These are phyloP conservation scores for Lepidonotus clava DNA, from an alignment of 2,888 invertebrate species.

Conservation along the genomic window DNA sequence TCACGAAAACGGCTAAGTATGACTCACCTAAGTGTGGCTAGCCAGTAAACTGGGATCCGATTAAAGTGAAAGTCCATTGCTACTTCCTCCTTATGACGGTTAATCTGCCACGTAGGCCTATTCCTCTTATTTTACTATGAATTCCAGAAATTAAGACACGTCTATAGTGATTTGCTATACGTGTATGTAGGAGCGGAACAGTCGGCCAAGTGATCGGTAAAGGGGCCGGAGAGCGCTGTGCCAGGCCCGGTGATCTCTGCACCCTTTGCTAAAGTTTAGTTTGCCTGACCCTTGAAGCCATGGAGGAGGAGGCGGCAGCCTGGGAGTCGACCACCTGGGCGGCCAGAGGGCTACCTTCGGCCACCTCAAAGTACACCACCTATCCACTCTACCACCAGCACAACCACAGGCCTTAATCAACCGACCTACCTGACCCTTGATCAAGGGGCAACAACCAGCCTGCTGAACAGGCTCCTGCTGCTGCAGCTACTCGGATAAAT, in stretches of 20 bases:
- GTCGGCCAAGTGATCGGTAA: not conserved
- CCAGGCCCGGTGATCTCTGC: constrained; percentile 7
- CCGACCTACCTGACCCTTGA: constrained; percentile 40
- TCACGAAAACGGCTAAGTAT: too few relatives aligned
- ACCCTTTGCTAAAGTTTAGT: constrained; percentile 33
- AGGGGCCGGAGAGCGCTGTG: not conserved
- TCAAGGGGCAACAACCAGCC: not conserved
- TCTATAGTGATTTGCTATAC: too few relatives aligned
- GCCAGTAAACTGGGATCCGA: too few relatives aligned
- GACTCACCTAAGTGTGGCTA: too few relatives aligned
- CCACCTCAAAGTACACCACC: constrained; percentile 30
- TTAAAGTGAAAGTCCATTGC: too few relatives aligned
- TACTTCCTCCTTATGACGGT: too few relatives aligned
- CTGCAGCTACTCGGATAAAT: too few relatives aligned
- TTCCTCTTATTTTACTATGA: too few relatives aligned
- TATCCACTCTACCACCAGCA: not conserved
- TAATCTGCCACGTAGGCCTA: too few relatives aligned
- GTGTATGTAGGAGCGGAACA: too few relatives aligned
- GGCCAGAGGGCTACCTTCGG: constrained; percentile 21
- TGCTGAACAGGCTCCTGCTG: too few relatives aligned
- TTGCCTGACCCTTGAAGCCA: constrained; percentile 16
- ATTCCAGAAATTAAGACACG: too few relatives aligned
- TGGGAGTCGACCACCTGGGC: not conserved
- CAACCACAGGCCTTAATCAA: not conserved
- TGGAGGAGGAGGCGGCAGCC: not conserved